Conservation (phyloP, 2,113 vertebrate genomes). For the Scalopus aquaticus region DNA sequence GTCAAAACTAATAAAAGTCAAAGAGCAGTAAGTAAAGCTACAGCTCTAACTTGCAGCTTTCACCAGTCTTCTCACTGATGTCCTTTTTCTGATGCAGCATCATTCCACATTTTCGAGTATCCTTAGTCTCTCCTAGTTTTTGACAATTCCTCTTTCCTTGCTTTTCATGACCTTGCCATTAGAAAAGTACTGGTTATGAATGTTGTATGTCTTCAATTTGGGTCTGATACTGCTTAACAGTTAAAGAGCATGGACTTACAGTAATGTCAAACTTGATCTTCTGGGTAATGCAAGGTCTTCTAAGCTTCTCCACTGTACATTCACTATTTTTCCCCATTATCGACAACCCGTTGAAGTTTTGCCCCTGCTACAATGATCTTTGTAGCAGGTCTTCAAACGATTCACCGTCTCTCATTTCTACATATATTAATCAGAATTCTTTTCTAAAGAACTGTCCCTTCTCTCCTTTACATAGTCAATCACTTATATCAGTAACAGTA, state of each 20-base stretch:
- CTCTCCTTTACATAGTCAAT: too few relatives aligned
- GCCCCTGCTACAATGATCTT: too few relatives aligned
- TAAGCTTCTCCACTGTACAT: slow-evolving; percentile 17
- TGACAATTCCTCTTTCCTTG: neutral
- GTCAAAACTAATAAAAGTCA: neutral
- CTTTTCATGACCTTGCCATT: neutral
- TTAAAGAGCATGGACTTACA: neutral
- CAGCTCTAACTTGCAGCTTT: neutral
- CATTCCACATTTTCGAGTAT: neutral
- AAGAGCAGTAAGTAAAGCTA: neutral
- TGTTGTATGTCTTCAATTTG: neutral
- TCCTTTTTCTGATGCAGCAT: neutral
- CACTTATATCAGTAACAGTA: neutral
- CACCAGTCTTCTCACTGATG: neutral
- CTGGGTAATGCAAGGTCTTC: neutral
- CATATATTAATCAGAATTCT: neutral
- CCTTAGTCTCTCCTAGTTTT: neutral
- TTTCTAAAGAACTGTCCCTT: too few relatives aligned
- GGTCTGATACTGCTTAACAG: neutral
- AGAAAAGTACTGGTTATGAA: neutral
- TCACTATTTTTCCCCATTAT: neutral
- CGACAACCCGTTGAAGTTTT: neutral
- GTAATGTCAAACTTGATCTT: neutral
- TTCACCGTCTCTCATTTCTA: neutral
- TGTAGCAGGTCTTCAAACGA: too few relatives aligned